Base-by-base conservation (phyloP, 2,888 invertebrate species). In the Polymixis lichenea region DNA sequence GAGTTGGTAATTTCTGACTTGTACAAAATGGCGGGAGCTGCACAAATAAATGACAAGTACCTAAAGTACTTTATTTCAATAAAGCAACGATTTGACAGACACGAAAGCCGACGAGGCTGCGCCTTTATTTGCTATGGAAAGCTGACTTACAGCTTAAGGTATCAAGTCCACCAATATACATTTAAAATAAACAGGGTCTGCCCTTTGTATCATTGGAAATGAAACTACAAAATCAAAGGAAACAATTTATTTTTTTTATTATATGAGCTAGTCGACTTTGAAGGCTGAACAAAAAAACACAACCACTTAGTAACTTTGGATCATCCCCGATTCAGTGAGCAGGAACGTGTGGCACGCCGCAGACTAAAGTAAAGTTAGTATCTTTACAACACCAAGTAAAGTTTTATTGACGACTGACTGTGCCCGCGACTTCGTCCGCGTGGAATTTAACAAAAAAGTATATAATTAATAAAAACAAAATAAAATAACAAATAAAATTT, bases 371-470 rank as follows among this genome's bases (percentile, higher is more conserved):
- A 60, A 75, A 75, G 53, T 38, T 38, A 75, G 32, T 49, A n/a
- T 56, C 38, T 11, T 77, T 64, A 38, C 25, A 19, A 28, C 28
- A 15, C 8, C 19, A 49, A 55, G 53, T 66, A 19, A 53, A 46
- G 38, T 80, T 80, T 65, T 72, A 65, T 53, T 65, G 51, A 17
- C 51, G 51, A 46, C n/a, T n/a, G n/a, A n/a, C n/a, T n/a, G n/a
- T n/a, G n/a, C n/a, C n/a, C n/a, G n/a, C n/a, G n/a, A n/a, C n/a
- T n/a, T n/a, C n/a, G n/a, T n/a, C n/a, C n/a, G n/a, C n/a, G n/a
- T n/a, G n/a, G n/a, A n/a, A n/a, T n/a, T n/a, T n/a, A n/a, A n/a
- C n/a, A n/a, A n/a, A n/a, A n/a, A n/a, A n/a, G n/a, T n/a, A n/a
- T n/a, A n/a, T n/a, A n/a, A n/a, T n/a, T n/a, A n/a, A n/a, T n/a